A percentile compares a stretch with the other conserved stretches of the same genome.
These are phyloP conservation scores for Epizoanthus illoricatus DNA, from an alignment of 92 coral and sea anemone genomes.

Conservation along the genomic window DNA sequence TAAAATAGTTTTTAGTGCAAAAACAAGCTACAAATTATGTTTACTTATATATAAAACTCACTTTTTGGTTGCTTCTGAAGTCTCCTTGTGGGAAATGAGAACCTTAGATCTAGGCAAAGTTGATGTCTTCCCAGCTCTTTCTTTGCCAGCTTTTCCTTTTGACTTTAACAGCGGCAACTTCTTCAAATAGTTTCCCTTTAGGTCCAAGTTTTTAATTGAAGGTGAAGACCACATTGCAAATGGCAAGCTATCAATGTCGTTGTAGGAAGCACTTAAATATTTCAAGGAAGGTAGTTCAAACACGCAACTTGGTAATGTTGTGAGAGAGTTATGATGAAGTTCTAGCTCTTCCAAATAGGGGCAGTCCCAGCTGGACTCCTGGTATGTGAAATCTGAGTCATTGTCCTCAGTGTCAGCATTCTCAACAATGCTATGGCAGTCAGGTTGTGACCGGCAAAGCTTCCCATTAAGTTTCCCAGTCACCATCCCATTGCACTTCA, in stretches of 20 bases:
- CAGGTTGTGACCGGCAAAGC: slow-evolving; percentile 50
- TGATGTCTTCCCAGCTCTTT: slow-evolving; percentile 50
- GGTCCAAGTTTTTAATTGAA: slow-evolving; percentile 69
- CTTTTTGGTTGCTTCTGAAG: slow-evolving; percentile 38
- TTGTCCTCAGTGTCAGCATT: slow-evolving; percentile 64
- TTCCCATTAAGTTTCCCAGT: slow-evolving; percentile 47
- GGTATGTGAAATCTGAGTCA: slow-evolving; percentile 64
- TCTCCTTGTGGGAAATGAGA: slow-evolving; percentile 43
- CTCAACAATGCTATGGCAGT: slow-evolving; percentile 63
- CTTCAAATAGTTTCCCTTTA: slow-evolving; percentile 84
- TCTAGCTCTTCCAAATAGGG: slow-evolving; percentile 96
- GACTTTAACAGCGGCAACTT: slow-evolving; percentile 67
- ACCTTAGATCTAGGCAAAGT: slow-evolving; percentile 67
- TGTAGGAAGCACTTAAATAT: slow-evolving; percentile 70
- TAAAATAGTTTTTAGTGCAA: background rate
- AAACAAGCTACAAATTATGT: too few relatives aligned
- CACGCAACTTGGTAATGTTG: slow-evolving; percentile 79
- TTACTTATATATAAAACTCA: slow-evolving; percentile 24
- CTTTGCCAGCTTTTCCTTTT: slow-evolving; percentile 32
- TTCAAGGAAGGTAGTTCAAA: slow-evolving; percentile 82
- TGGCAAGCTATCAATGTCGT: slow-evolving; percentile 86
- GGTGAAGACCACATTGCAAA: slow-evolving; percentile 97
- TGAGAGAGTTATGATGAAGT: slow-evolving; percentile 78
- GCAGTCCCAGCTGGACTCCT: slow-evolving; percentile 88
- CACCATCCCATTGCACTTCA: slow-evolving; percentile 30